Evolutionary conservation across 1,140 invertebrate genomes (phyloP), one percentile per base, ranked within the genome.

Genomic region (Drosophila albomicans): DNA sequence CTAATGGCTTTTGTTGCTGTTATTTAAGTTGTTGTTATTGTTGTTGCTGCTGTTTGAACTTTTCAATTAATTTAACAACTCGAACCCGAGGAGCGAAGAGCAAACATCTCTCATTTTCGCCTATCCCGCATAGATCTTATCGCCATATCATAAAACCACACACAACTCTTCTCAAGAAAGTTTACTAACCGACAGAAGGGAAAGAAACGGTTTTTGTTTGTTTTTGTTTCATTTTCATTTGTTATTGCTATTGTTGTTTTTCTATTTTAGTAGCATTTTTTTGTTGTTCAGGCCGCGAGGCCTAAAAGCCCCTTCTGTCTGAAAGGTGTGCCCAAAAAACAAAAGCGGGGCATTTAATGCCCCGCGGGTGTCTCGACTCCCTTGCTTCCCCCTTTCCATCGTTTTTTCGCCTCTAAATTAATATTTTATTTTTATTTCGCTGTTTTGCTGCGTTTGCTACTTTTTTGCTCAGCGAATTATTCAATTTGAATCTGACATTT

Each of bases 61-160:
- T 88, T 88, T 84, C 85, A 88, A 89, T 88, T 88, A 88, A 88
- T 88, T 88, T 82, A 78, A 82, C 49, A 87, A 73, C 82, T 56
- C 63, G 16, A 57, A 49, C 5, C 49, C 64, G 67, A 3, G 20
- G 20, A 25, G 20, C 20, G 20, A 25, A 25, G 20, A 25, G 20
- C 20, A 25, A 25, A 25, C 20, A 25, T 77, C 72, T 64, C 61
- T 72, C 58, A 77, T 73, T 77, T 80, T 78, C 61, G 78, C 78
- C 30, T 75, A 62, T 64, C 70, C 78, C 80, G 79, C 84, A 88
- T 80, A 88, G 84, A 87, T 87, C 84, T 88, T 88, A 88, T 88
- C 84, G 69, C 46, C 74, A 35, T 67, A 80, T 87, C 84, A 84
- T 88, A 87, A 87, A 52, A 80, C 30, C 51, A 52, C 25, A 30